Percentiles rank a stretch among this genome's conserved stretches.
phyloP scores from a whole-genome alignment of 2,888 invertebrate species.

The Gastracanthus pulcherrimus region DNA sequence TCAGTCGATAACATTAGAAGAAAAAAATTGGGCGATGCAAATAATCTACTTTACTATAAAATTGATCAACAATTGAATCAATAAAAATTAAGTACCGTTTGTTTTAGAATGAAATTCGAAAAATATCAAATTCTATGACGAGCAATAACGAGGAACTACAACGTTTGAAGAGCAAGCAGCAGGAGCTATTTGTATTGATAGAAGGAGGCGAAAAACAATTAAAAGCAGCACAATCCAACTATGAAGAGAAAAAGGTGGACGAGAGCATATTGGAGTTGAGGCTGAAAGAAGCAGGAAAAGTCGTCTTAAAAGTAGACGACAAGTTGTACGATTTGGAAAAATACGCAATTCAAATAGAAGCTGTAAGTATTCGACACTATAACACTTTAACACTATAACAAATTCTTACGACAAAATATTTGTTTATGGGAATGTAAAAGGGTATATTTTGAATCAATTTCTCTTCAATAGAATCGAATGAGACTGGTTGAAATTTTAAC shows the following conservation, averaged over 20 bases:
- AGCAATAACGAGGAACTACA: constrained; percentile 77
- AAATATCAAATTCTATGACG: constrained; percentile 78
- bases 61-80: no score
- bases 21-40: no score
- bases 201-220: constrained; percentile 81
- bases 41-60: no score
- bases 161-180: constrained; percentile 78
- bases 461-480: no score
- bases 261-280: constrained; percentile 85
- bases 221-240: constrained; percentile 75
- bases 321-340: constrained; percentile 84
- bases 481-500: not conserved
- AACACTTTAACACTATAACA: constrained; percentile 16
- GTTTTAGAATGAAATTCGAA: constrained; percentile 79
- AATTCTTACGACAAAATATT: no score
- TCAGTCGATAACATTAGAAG: no score
- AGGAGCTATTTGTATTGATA: constrained; percentile 79
- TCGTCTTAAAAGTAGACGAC: constrained; percentile 82
- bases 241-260: constrained; percentile 81
- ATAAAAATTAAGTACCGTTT: no score
- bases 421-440: no score
- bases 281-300: constrained; percentile 83
- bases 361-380: constrained; percentile 77
- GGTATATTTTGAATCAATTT: no score
- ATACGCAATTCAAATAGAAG: constrained; percentile 85